These are phyloP conservation scores for Halictus quadricinctus DNA, from an alignment of 2,888 invertebrate genomes.

Conservation along the genomic window DNA sequence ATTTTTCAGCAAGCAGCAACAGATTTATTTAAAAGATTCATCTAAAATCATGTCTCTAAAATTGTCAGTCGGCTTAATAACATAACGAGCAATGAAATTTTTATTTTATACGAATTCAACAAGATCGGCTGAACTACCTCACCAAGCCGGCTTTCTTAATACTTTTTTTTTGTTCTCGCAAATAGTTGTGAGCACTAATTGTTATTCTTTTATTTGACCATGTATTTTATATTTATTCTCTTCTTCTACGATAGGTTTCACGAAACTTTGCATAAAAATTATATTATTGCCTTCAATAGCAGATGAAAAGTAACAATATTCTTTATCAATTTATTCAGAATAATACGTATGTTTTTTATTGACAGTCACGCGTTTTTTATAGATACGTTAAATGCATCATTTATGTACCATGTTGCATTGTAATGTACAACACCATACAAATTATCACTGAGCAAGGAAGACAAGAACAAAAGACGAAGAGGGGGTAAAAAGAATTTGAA, in stretches of 20 bases:
- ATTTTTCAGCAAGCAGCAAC: slow-evolving; percentile 72
- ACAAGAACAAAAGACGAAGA: not conserved
- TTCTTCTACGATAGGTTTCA: slow-evolving; percentile 33
- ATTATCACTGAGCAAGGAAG: slow-evolving; percentile 17
- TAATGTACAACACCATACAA: slow-evolving; percentile 48
- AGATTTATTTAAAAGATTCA: slow-evolving; percentile 72
- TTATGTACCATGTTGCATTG: slow-evolving; percentile 47
- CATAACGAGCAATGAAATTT: slow-evolving; percentile 67
- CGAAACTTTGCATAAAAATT: slow-evolving; percentile 63
- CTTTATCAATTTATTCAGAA: slow-evolving; percentile 38
- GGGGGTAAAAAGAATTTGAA: too few relatives aligned
- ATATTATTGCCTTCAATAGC: slow-evolving; percentile 67
- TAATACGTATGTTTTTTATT: slow-evolving; percentile 48
- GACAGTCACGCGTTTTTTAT: slow-evolving; percentile 39
- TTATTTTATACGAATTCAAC: slow-evolving; percentile 61
- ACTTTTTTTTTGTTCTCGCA: slow-evolving; percentile 41
- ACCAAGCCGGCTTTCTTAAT: slow-evolving; percentile 64
- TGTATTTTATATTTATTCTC: slow-evolving; percentile 34
- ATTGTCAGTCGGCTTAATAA: slow-evolving; percentile 76
- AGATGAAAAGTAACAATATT: slow-evolving; percentile 57
- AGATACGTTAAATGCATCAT: slow-evolving; percentile 44
- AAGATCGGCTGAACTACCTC: slow-evolving; percentile 68
- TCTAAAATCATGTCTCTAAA: slow-evolving; percentile 75
- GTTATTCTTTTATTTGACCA: slow-evolving; percentile 43
- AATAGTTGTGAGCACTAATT: slow-evolving; percentile 51